Evolutionary conservation across 2,888 invertebrate species (phyloP), one percentile per base, ranked within the genome.

Genomic region (Chydorus sphaericus): DNA sequence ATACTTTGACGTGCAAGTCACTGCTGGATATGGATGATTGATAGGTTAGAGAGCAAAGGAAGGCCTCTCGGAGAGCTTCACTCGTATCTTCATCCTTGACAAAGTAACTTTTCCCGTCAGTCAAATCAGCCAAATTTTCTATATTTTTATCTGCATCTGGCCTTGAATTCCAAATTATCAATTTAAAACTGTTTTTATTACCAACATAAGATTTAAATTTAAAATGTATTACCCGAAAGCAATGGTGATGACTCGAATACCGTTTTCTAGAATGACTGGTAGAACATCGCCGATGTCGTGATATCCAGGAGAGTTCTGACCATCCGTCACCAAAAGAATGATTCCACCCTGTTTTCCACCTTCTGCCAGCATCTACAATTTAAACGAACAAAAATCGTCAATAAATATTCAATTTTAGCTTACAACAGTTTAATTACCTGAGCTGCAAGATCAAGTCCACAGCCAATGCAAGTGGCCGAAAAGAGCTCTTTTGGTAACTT

Each of bases 31-130:
- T 26, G 6, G 6, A 16, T 20, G 36, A 36, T 20, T 52, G 52
- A 14, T 52, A 36, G 11, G 52, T 52, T 4, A 8, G 31, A 2
- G 52, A 29, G 11, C 52, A 33, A 1, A 10, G 10, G 20, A 52
- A 52, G 10, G 52, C 52, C n/a, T 52, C 20, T 7, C 36, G 18
- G 11, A 52, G 23, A 20, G 33, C 37, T 52, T 52, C 33, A n/a
- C 52, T 52, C 8, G 36, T 20, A 10, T 52, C 52, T 2, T 18
- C 36, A 37, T 52, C 52, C 1, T 31, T 14, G 14, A 52, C 31
- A 26, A 36, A 52, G 31, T 52, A 52, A 20, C 36, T 36, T 11
- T 52, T 52, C 14, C 52, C 52, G 7, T 33, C 52, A 6, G 52
- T 52, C 10, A 33, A 4, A 16, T 52, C 36, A 3, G 52, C 52